Conservation (phyloP, 2,888 invertebrate species). For the Agrochola macilenta region DNA sequence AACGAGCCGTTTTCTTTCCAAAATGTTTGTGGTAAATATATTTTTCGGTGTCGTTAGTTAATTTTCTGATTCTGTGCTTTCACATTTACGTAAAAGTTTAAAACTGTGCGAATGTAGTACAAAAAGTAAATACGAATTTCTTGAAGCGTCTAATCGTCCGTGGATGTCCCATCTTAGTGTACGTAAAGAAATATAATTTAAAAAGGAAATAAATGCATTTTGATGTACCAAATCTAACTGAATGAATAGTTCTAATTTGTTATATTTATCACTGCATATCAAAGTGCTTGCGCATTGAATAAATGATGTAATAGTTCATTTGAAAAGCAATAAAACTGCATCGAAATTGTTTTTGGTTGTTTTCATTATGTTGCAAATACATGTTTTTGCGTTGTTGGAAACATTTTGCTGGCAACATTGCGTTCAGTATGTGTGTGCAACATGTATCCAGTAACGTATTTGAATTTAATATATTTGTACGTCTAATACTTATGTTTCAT, state of each 20-base stretch:
- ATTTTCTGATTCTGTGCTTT: not conserved
- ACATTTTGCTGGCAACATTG: conserved; percentile 11
- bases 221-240: conserved; percentile 74
- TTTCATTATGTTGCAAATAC: conserved; percentile 11
- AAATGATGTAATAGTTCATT: conserved; percentile 43
- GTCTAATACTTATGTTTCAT: not conserved
- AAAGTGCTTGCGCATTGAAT: conserved; percentile 54
- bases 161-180: conserved; percentile 51
- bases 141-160: conserved; percentile 45
- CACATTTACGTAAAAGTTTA: not conserved
- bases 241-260: conserved; percentile 64
- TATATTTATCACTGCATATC: conserved; percentile 57
- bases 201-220: conserved; percentile 76
- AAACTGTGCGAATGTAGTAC: conserved; percentile 18
- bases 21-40: not conserved
- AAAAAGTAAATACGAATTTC: conserved; percentile 17
- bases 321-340: conserved; percentile 57
- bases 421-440: not conserved
- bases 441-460: not conserved
- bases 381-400: not conserved
- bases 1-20: not conserved
- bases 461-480: not conserved
- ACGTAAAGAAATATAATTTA: conserved; percentile 67
- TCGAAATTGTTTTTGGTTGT: conserved; percentile 35
- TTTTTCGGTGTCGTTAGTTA: not conserved